A percentile compares a stretch with the other conserved stretches of the same genome.
These are phyloP conservation scores for Callyntrura sp. DNA, from an alignment of 2,888 invertebrate species.

Conservation along the genomic window DNA sequence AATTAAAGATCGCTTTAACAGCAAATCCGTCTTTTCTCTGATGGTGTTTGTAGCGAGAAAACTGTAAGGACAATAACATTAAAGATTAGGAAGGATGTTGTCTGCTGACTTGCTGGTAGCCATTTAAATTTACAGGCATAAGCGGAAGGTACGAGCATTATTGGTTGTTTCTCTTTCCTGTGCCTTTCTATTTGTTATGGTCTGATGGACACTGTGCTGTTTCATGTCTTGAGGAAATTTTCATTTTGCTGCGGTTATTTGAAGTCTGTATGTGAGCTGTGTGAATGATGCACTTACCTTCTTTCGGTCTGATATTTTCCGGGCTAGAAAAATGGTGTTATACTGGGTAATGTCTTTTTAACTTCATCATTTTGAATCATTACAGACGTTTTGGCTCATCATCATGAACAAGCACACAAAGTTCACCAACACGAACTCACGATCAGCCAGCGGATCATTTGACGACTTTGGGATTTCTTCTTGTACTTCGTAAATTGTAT, in stretches of 20 bases:
- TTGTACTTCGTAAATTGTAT: too few species aligned
- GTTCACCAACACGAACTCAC: background rate
- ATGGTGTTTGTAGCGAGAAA: background rate
- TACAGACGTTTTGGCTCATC: background rate
- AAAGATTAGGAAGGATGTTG: background rate
- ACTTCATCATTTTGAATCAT: too few species aligned
- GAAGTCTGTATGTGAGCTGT: background rate
- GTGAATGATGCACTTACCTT: background rate
- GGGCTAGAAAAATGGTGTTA: background rate
- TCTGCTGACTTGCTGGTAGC: background rate
- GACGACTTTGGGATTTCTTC: background rate
- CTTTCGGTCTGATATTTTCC: background rate
- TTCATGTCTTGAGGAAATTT: constrained; percentile 2
- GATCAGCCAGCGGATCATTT: background rate
- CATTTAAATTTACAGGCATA: background rate
- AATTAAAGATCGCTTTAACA: too few species aligned
- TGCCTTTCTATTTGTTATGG: constrained; percentile 15
- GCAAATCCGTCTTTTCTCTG: background rate
- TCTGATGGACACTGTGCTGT: constrained; percentile 8
- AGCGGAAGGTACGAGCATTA: background rate
- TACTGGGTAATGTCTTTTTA: too few species aligned
- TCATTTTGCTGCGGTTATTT: background rate
- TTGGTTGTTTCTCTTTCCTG: background rate
- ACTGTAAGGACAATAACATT: too few species aligned
- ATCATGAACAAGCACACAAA: background rate